phyloP scores from a whole-genome alignment of 2,113 vertebrate species.

The Calidris pygmaea region DNA sequence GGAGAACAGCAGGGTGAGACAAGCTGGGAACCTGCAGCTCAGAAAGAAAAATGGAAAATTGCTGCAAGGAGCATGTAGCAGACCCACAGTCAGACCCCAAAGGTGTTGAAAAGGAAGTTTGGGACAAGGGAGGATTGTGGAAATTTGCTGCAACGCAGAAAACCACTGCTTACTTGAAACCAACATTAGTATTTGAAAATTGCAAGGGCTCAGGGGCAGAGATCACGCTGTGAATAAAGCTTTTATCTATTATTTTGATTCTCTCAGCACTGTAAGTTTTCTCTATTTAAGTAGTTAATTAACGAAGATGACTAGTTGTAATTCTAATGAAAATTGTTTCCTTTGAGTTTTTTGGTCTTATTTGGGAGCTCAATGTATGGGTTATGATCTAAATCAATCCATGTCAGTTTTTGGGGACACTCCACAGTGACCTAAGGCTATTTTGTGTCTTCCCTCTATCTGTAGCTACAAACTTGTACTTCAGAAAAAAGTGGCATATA shows the following conservation, averaged over 20 bases:
- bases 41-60: neutral
- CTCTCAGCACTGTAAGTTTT: neutral
- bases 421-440: neutral
- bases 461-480: neutral
- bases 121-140: neutral
- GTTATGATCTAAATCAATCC: neutral
- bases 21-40: neutral
- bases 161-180: fast-evolving
- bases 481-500: neutral
- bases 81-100: neutral
- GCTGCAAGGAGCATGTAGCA: neutral
- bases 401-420: neutral
- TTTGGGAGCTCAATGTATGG: neutral
- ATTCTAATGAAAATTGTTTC: neutral
- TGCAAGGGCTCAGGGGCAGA: neutral
- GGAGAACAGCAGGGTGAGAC: neutral
- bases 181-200: neutral
- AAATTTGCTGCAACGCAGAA: neutral
- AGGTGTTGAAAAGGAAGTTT: neutral
- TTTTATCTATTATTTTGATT: neutral
- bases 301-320: neutral
- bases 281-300: neutral
- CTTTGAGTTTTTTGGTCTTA: neutral
- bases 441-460: neutral
- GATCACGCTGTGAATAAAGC: neutral